Evolutionary conservation across 2,113 vertebrate genomes (phyloP).

Genomic region (Perccottus glenii): DNA sequence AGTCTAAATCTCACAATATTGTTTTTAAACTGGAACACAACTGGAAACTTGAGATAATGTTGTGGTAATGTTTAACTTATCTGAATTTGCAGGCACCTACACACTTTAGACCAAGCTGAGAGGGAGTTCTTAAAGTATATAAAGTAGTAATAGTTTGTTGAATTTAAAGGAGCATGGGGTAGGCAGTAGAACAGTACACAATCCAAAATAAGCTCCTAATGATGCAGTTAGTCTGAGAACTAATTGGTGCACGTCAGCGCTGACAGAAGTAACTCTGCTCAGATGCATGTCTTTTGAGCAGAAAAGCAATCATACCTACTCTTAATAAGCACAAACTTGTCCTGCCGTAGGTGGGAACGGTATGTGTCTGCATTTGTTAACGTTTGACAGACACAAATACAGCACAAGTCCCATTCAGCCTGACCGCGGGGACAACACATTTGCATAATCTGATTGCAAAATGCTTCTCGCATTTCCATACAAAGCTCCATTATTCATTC

Average conservation of each 20-base stretch:
- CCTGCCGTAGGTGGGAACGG: constrained; percentile 15
- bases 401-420: not conserved
- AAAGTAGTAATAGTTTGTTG: too few relatives aligned
- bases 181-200: not conserved
- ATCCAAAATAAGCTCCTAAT: constrained; percentile 36
- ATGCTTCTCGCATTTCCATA: not conserved
- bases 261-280: constrained; percentile 2
- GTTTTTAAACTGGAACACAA: too few relatives aligned
- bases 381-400: constrained; percentile 22
- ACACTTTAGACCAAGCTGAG: too few relatives aligned
- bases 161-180: too few relatives aligned
- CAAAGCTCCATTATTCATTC: not conserved
- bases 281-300: constrained; percentile 2
- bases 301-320: constrained; percentile 34
- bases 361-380: constrained; percentile 35
- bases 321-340: constrained; percentile 25
- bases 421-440: not conserved
- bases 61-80: too few relatives aligned
- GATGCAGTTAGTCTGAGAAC: constrained; percentile 24
- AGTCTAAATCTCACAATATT: too few relatives aligned
- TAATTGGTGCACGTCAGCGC: constrained; percentile 28
- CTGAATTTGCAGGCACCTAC: too few relatives aligned
- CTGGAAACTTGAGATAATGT: too few relatives aligned
- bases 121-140: too few relatives aligned
- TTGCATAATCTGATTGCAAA: not conserved